These are phyloP conservation scores for Drosophila maculinotata DNA, from an alignment of 2,888 invertebrate species.

Conservation along the genomic window DNA sequence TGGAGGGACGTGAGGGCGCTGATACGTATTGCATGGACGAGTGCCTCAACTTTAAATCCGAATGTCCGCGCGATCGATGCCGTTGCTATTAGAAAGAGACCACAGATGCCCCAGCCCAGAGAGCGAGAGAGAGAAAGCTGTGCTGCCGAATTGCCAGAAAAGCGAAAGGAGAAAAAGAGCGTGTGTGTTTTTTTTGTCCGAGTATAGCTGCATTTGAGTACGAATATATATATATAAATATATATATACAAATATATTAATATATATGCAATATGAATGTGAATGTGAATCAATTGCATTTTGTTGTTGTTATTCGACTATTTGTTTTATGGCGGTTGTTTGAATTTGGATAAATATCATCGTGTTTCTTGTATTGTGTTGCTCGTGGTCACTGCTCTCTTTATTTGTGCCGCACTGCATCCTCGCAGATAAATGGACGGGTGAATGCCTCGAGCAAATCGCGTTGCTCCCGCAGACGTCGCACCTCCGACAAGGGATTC, in stretches of 20 bases:
- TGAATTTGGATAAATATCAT: too few species aligned
- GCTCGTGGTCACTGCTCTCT: neutral
- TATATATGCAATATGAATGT: constrained; percentile 12
- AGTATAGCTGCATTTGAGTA: constrained; percentile 37
- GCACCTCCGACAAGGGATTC: constrained; percentile 46
- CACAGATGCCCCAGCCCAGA: neutral
- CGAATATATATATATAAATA: too few species aligned
- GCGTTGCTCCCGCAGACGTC: constrained; percentile 63
- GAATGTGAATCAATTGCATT: constrained; percentile 25
- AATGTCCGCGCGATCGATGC: constrained; percentile 90
- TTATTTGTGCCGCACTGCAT: constrained; percentile 15
- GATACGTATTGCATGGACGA: constrained; percentile 94
- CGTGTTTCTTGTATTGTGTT: too few species aligned
- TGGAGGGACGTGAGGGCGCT: constrained; percentile 90
- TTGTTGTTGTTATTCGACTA: neutral
- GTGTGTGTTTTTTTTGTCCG: constrained; percentile 9
- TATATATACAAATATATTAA: too few species aligned
- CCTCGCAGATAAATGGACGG: constrained; percentile 59
- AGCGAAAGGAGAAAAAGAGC: constrained; percentile 1
- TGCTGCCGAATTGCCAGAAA: constrained; percentile 74
- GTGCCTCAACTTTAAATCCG: constrained; percentile 91
- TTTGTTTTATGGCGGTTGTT: neutral
- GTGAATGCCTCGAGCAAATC: constrained; percentile 67
- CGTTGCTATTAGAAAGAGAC: constrained; percentile 86
- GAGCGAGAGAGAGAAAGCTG: constrained; percentile 52